A percentile compares a stretch with the other conserved stretches of the same genome.
Conservation (phyloP, 2,113 vertebrate genomes). For the Corynorhinus townsendii region DNA sequence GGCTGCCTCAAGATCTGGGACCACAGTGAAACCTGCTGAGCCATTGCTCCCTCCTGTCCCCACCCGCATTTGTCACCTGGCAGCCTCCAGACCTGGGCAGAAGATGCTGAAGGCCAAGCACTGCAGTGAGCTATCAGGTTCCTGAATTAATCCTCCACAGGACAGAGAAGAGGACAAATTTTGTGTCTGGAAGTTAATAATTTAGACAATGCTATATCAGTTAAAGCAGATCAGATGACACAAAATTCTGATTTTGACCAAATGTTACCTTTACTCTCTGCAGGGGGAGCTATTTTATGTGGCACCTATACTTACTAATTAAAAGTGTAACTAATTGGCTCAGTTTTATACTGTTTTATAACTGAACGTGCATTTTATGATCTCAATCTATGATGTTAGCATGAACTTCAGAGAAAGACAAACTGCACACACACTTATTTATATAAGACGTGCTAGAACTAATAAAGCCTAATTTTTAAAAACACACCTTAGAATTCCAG, state of each 20-base stretch:
- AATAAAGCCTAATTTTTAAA: not conserved
- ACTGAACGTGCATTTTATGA: not conserved
- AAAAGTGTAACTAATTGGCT: not conserved
- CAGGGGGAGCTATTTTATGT: too few relatives aligned
- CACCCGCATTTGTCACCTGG: not conserved
- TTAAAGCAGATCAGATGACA: not conserved
- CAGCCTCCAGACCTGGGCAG: not conserved
- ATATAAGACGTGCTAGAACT: not conserved
- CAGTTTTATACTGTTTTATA: not conserved
- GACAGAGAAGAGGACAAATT: not conserved
- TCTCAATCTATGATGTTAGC: not conserved
- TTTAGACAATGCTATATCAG: not conserved
- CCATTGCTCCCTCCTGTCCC: not conserved
- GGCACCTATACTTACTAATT: not conserved
- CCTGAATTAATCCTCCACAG: not conserved
- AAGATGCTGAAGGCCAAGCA: not conserved
- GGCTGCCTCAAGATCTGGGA: not conserved
- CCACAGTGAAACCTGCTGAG: not conserved
- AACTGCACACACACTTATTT: not conserved
- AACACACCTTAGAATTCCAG: not conserved
- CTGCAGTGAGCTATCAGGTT: slow-evolving; percentile 7
- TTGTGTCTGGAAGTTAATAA: slow-evolving; percentile 1
- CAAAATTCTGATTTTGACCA: slow-evolving; percentile 36
- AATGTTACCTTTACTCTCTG: not conserved
- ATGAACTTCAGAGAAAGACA: slow-evolving; percentile 16